Percentiles rank a stretch among this genome's conserved stretches.
These are phyloP conservation scores for Scaptomyza montana DNA, from an alignment of 1,140 invertebrate species.

Conservation along the genomic window DNA sequence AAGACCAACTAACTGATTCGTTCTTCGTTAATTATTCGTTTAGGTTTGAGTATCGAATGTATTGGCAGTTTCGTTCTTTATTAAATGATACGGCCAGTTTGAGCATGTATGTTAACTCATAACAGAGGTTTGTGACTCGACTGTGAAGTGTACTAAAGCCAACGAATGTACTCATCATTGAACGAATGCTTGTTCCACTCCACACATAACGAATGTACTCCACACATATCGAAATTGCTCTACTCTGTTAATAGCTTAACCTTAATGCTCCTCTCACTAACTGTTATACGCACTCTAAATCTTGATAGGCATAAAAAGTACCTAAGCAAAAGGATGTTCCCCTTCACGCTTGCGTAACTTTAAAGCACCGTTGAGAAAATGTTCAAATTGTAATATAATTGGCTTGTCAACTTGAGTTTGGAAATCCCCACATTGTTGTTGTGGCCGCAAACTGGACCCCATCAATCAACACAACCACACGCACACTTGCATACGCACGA, in stretches of 20 bases:
- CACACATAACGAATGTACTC: not conserved
- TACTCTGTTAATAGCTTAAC: too few relatives aligned
- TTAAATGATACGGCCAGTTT: too few relatives aligned
- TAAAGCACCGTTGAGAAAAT: conserved; percentile 25
- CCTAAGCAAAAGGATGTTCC: not conserved
- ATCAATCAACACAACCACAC: conserved; percentile 36
- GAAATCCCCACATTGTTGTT: not conserved
- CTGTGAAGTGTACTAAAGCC: not conserved
- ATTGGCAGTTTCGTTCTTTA: too few relatives aligned
- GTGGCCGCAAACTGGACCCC: not conserved
- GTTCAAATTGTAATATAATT: conserved; percentile 34
- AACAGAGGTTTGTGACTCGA: not conserved
- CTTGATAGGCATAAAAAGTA: conserved; percentile 14
- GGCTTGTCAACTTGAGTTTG: conserved; percentile 27
- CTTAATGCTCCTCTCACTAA: not conserved
- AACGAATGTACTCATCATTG: not conserved
- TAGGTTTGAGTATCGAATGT: too few relatives aligned
- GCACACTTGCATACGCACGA: not conserved
- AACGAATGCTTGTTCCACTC: not conserved
- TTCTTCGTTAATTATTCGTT: too few relatives aligned
- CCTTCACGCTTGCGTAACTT: not conserved
- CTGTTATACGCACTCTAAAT: conserved; percentile 20
- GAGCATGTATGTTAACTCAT: not conserved
- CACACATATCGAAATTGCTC: not conserved
- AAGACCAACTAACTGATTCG: too few relatives aligned